Conservation (phyloP, 2,888 invertebrate genomes). For the Aphrophora alni region DNA sequence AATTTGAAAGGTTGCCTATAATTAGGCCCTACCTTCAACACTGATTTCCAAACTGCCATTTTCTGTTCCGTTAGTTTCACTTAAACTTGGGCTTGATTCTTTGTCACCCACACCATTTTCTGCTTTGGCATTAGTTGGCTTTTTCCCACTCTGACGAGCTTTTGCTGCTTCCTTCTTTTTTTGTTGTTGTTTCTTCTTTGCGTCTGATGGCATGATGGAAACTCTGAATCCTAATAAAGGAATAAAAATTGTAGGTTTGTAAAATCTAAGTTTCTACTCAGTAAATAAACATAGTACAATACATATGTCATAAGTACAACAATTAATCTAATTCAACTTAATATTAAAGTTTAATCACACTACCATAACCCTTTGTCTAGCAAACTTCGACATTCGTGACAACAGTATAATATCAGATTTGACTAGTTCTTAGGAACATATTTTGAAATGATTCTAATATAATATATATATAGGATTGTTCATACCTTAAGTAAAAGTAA, state of each 20-base stretch:
- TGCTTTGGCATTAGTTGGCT: conserved; percentile 53
- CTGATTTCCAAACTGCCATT: conserved; percentile 68
- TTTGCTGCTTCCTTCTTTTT: conserved; percentile 96
- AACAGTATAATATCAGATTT: background rate
- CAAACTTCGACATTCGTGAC: background rate
- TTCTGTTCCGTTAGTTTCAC: conserved; percentile 56
- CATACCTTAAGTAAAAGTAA: background rate
- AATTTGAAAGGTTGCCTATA: too few species aligned
- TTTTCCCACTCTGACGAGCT: conserved; percentile 64
- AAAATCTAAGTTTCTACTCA: too few species aligned
- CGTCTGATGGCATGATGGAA: conserved; percentile 93
- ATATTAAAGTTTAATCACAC: background rate
- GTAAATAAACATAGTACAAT: background rate
- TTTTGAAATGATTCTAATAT: too few species aligned
- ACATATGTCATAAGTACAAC: background rate
- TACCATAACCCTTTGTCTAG: background rate
- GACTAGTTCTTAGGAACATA: background rate
- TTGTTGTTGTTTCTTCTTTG: conserved; percentile 96
- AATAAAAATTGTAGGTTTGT: background rate
- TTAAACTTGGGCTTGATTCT: conserved; percentile 59
- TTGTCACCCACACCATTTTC: conserved; percentile 60
- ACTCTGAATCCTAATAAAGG: background rate
- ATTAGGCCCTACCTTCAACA: conserved; percentile 70
- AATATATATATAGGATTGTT: too few species aligned
- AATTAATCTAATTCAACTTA: background rate